These are phyloP conservation scores for Nymphalis io DNA, from an alignment of 1,140 invertebrate species.

Conservation along the genomic window DNA sequence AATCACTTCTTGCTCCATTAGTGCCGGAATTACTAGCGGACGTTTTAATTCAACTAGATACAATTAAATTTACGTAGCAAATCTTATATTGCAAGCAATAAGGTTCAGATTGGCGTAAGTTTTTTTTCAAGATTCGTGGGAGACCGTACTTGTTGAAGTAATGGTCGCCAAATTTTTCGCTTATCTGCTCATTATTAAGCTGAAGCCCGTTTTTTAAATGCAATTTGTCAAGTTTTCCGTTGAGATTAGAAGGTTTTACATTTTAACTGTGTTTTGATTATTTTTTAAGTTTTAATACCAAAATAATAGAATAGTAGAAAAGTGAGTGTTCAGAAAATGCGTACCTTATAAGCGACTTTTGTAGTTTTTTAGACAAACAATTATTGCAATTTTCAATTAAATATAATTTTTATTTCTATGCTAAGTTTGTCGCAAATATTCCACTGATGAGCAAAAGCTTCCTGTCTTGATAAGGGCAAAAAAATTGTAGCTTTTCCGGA, in stretches of 20 bases:
- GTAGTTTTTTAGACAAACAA: too few relatives aligned
- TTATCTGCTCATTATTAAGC: constrained; percentile 19
- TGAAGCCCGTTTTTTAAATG: constrained; percentile 34
- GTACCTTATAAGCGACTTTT: too few relatives aligned
- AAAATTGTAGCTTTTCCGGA: too few relatives aligned
- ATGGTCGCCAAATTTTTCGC: constrained; percentile 26
- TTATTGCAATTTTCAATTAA: too few relatives aligned
- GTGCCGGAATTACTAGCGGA: constrained; percentile 50
- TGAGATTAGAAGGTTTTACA: constrained; percentile 14
- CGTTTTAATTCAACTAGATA: constrained; percentile 38
- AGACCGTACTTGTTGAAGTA: constrained; percentile 15
- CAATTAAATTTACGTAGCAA: constrained; percentile 18
- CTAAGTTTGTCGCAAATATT: too few relatives aligned
- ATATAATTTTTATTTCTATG: too few relatives aligned
- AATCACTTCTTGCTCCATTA: constrained; percentile 71
- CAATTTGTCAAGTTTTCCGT: constrained; percentile 26
- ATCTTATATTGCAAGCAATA: constrained; percentile 13
- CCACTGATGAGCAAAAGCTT: too few relatives aligned
- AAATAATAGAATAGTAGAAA: too few relatives aligned
- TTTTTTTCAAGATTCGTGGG: neutral
- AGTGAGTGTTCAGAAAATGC: too few relatives aligned
- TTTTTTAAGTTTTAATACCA: neutral
- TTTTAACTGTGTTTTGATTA: constrained; percentile 3
- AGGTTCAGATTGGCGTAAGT: neutral
- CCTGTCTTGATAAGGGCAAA: too few relatives aligned